Percentiles rank a stretch among this genome's conserved stretches.
Evolutionary conservation across 2,113 vertebrate genomes (phyloP).

Genomic region (Cervus canadensis): DNA sequence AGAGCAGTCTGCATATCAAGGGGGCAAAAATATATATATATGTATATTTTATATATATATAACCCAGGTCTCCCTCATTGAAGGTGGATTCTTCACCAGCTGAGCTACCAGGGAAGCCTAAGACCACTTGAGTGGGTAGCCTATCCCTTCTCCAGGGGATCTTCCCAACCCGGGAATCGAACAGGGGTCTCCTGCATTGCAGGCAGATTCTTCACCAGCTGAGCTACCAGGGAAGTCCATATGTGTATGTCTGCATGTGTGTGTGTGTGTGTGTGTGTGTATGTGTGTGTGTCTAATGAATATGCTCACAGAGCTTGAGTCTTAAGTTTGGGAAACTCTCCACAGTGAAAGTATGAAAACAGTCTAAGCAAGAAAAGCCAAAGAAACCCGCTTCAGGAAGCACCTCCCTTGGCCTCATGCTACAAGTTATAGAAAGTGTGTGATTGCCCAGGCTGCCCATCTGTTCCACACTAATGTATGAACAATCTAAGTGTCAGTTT

Average conservation of each 20-base stretch:
- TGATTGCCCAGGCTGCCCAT: not conserved
- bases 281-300: not conserved
- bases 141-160: not conserved
- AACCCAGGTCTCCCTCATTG: not conserved
- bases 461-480: not conserved
- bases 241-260: not conserved
- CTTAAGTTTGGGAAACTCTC: not conserved
- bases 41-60: not conserved
- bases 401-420: not conserved
- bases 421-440: not conserved
- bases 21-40: too few relatives aligned
- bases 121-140: not conserved
- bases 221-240: not conserved
- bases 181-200: not conserved
- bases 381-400: not conserved
- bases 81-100: not conserved
- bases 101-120: not conserved
- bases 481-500: not conserved
- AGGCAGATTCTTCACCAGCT: not conserved
- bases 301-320: not conserved
- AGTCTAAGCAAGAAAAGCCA: not conserved
- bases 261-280: too few relatives aligned
- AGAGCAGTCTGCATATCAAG: not conserved
- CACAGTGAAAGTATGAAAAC: not conserved
- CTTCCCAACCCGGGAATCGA: not conserved